These are phyloP conservation scores for Phacellophora camtschatica DNA, from an alignment of 30 jellyfish, hydroid and myxozoan species.

Conservation along the genomic window DNA sequence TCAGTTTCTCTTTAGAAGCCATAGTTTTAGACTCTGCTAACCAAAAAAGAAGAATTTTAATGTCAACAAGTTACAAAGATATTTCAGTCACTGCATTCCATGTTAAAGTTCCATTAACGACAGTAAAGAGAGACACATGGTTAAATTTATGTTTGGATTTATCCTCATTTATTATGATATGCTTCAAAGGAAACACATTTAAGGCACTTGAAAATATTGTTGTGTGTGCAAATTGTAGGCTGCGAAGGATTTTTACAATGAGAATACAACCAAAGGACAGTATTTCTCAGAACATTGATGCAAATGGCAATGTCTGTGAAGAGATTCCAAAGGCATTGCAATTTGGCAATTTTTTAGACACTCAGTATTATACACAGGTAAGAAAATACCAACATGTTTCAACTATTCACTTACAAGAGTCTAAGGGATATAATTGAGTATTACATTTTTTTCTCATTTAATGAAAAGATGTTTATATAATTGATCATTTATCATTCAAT, in stretches of 20 bases:
- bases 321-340: conserved; percentile 63
- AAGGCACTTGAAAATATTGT: conserved; percentile 58
- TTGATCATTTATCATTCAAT: neutral
- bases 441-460: neutral
- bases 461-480: neutral
- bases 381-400: neutral
- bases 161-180: conserved; percentile 40
- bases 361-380: conserved; percentile 56
- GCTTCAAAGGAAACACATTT: conserved; percentile 60
- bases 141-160: conserved; percentile 78
- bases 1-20: conserved; percentile 69
- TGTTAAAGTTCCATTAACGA: conserved; percentile 80
- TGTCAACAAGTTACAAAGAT: conserved; percentile 76
- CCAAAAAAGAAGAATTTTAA: conserved; percentile 69
- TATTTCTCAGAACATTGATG: neutral
- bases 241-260: conserved; percentile 76
- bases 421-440: too few relatives aligned
- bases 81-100: conserved; percentile 83
- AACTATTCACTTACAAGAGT: too few relatives aligned
- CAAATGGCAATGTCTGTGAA: neutral
- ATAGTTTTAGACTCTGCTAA: conserved; percentile 43
- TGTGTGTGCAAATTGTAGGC: conserved; percentile 80
- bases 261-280: conserved; percentile 62
- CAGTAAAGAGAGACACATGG: conserved; percentile 63
- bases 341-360: conserved; percentile 17